A percentile compares a stretch with the other conserved stretches of the same genome.
These are phyloP conservation scores for Rotaria magnacalcarata DNA, from an alignment of 2,888 invertebrate genomes.

Conservation along the genomic window DNA sequence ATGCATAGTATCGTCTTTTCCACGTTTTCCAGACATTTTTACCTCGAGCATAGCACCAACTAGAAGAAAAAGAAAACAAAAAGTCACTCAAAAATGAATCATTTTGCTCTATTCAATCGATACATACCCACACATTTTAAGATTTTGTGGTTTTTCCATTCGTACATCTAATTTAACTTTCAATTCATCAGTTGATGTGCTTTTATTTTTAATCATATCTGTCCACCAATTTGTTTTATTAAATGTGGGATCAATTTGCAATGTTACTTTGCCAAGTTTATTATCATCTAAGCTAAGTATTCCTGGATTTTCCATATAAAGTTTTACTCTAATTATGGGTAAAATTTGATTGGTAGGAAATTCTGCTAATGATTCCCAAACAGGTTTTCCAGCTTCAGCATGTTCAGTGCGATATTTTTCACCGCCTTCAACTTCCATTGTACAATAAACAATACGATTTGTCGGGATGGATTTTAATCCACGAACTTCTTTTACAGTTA, in stretches of 20 bases:
- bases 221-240: conserved; percentile 76
- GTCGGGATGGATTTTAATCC: conserved; percentile 90
- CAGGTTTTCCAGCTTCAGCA: conserved; percentile 96
- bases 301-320: conserved; percentile 93
- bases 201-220: conserved; percentile 70
- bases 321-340: conserved; percentile 91
- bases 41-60: conserved; percentile 62
- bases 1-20: conserved; percentile 94
- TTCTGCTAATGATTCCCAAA: conserved; percentile 99
- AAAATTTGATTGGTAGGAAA: conserved; percentile 94
- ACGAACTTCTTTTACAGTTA: conserved; percentile 97
- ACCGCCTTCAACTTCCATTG: conserved; percentile 99
- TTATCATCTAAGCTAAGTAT: conserved; percentile 90
- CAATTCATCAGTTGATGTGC: conserved; percentile 73
- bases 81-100: neutral
- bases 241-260: conserved; percentile 66
- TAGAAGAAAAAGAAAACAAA: neutral
- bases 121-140: conserved; percentile 91
- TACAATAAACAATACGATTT: conserved; percentile 97
- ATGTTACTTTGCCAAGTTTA: conserved; percentile 77
- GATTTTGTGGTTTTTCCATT: conserved; percentile 96
- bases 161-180: conserved; percentile 93
- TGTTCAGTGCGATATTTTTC: conserved; percentile 98
- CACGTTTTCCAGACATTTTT: conserved; percentile 98
- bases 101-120: too few species aligned